Evolutionary conservation across 2,888 invertebrate species (phyloP).

Genomic region (Epistrophe eligans): DNA sequence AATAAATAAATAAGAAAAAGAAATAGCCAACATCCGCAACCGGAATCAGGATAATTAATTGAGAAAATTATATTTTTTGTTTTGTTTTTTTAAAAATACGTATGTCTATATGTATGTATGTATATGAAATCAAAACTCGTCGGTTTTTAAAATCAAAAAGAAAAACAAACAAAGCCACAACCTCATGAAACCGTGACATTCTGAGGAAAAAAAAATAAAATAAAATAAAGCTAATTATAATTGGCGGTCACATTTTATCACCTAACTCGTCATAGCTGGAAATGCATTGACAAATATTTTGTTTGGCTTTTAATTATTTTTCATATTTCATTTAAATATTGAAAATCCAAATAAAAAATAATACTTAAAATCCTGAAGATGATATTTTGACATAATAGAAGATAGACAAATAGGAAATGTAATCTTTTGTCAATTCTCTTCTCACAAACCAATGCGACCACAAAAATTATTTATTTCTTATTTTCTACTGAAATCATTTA

Average conservation of each 20-base stretch:
- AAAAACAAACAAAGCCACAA: constrained; percentile 14
- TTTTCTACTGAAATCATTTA: not conserved
- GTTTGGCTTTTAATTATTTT: no score
- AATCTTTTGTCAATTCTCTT: not conserved
- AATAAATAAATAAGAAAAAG: not conserved
- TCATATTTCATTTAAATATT: not conserved
- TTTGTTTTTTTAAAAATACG: not conserved
- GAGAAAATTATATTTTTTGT: not conserved
- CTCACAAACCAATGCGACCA: constrained; percentile 1
- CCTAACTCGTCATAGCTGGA: constrained; percentile 20
- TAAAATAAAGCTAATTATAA: constrained; percentile 22
- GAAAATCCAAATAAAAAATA: not conserved
- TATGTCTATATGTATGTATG: not conserved
- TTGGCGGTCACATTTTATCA: constrained; percentile 33
- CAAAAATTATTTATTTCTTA: not conserved
- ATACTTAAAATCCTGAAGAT: not conserved
- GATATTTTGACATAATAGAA: not conserved
- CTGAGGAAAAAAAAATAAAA: not conserved
- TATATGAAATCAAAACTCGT: no score
- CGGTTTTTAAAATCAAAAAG: not conserved
- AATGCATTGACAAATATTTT: constrained; percentile 14
- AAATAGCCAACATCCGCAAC: constrained; percentile 5
- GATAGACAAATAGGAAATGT: not conserved
- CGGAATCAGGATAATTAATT: constrained; percentile 35
- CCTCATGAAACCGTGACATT: not conserved